Conservation (phyloP, 2,113 vertebrate genomes). For the Struthio camelus region DNA sequence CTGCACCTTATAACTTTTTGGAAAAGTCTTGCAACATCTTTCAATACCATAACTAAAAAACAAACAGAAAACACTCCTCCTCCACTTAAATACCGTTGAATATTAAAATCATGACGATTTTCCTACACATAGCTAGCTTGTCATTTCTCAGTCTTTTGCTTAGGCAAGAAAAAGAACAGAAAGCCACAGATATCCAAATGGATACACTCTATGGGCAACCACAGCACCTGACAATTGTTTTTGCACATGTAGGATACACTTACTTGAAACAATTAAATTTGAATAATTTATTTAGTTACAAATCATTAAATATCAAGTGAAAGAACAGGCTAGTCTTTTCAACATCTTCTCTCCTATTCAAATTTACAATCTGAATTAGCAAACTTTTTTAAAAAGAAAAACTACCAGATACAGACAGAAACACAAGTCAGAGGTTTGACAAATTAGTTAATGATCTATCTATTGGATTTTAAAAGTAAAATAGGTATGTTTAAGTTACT, state of each 20-base stretch:
- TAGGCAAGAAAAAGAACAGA: neutral
- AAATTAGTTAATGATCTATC: neutral
- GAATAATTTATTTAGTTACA: neutral
- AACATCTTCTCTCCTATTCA: neutral
- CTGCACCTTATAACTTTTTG: neutral
- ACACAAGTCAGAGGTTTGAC: neutral
- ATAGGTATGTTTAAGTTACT: neutral
- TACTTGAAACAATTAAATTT: neutral
- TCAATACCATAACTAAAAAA: neutral
- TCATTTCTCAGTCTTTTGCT: neutral
- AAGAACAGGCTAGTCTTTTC: neutral
- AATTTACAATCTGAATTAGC: too few species aligned
- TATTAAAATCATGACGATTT: neutral
- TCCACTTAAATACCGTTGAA: neutral
- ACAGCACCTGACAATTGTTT: neutral
- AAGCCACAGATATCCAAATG: neutral
- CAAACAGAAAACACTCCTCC: neutral
- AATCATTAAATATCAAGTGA: neutral
- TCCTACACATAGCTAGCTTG: neutral
- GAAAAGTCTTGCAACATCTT: neutral
- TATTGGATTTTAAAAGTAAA: neutral
- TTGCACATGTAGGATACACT: neutral
- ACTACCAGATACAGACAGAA: neutral
- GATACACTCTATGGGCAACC: neutral
- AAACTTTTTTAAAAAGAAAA: neutral